Conservation (phyloP, 2,797 vertebrate genomes). For the Avahi laniger region DNA sequence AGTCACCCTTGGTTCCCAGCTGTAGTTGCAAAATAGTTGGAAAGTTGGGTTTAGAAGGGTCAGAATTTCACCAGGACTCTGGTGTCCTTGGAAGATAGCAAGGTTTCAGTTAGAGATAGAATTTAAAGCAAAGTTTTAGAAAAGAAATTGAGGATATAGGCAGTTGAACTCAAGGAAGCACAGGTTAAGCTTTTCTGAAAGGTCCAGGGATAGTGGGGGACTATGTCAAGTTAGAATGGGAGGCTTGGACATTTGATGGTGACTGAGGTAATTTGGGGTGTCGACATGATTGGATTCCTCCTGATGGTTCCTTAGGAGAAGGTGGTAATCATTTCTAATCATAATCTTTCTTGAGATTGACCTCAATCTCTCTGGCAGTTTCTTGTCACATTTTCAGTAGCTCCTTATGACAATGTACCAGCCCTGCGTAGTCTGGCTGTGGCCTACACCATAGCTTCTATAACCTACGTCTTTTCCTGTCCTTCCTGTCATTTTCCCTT, state of each 20-base stretch:
- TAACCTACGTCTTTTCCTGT: neutral
- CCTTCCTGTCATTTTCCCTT: neutral
- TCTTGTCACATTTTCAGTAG: neutral
- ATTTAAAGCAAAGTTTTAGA: conserved; percentile 1
- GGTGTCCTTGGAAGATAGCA: neutral
- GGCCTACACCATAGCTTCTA: neutral
- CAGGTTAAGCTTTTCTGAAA: neutral
- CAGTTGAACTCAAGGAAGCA: neutral
- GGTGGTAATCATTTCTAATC: neutral
- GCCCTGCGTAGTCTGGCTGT: neutral
- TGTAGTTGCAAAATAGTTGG: neutral
- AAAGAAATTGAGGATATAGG: neutral
- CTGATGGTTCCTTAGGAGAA: neutral
- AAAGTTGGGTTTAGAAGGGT: neutral
- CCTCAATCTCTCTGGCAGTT: neutral
- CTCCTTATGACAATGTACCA: neutral
- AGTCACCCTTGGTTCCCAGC: neutral
- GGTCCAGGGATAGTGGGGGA: neutral
- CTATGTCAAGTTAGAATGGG: neutral
- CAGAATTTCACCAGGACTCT: neutral
- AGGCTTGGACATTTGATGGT: neutral
- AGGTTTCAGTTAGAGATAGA: neutral
- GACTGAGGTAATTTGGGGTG: neutral
- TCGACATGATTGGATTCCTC: neutral
- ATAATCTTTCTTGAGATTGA: neutral